A percentile compares a stretch with the other conserved stretches of the same genome.
phyloP scores from a whole-genome alignment of 2,113 vertebrate genomes.

The Machaerirhynchus nigripectus region DNA sequence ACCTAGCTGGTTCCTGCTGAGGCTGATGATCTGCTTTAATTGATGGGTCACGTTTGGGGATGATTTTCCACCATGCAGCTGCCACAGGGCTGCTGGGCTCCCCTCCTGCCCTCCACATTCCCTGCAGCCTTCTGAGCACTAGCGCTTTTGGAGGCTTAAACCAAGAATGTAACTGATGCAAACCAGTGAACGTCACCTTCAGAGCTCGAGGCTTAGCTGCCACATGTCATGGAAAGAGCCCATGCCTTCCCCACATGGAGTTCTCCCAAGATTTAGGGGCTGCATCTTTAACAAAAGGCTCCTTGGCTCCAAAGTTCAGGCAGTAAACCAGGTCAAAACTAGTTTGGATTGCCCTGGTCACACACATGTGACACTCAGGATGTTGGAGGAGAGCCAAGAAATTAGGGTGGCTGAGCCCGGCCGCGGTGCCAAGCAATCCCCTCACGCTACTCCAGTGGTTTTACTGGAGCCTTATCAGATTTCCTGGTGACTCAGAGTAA shows the following conservation, averaged over 20 bases:
- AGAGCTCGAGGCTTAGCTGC: background rate
- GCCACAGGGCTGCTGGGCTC: background rate
- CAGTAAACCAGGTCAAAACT: background rate
- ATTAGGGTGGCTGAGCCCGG: background rate
- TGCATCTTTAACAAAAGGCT: background rate
- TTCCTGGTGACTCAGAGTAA: background rate
- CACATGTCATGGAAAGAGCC: background rate
- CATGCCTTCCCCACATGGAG: fast-evolving
- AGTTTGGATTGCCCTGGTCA: fast-evolving
- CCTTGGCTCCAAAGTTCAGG: background rate
- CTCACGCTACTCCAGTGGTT: background rate
- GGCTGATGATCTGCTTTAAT: background rate
- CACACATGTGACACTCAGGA: background rate
- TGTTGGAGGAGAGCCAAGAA: background rate
- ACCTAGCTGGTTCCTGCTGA: conserved; percentile 29
- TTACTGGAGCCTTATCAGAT: conserved; percentile 33
- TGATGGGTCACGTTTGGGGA: background rate
- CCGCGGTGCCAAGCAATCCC: background rate
- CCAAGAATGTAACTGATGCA: background rate
- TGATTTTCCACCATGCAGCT: background rate
- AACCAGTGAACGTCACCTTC: background rate
- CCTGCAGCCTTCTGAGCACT: background rate
- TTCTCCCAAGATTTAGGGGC: background rate
- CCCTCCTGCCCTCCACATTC: background rate
- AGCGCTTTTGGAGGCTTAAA: background rate